Conservation (phyloP, 2,888 invertebrate genomes). For the Mesoligia furuncula region DNA sequence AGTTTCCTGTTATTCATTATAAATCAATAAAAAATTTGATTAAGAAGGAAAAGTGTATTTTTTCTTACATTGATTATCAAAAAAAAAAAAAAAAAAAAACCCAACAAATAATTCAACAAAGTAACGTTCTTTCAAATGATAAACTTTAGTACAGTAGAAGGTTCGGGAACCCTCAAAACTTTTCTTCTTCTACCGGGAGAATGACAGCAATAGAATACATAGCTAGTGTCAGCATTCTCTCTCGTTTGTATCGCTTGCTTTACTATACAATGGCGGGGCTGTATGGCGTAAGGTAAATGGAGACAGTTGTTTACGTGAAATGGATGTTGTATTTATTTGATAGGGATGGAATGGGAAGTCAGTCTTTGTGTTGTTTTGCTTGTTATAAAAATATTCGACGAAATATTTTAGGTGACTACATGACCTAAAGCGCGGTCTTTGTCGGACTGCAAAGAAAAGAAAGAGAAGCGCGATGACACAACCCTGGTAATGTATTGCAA, state of each 20-base stretch:
- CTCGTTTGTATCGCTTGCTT: constrained; percentile 15
- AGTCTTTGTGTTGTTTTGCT: neutral
- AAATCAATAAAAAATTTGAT: too few species aligned
- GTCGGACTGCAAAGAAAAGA: too few species aligned
- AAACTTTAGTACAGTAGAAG: neutral
- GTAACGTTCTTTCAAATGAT: neutral
- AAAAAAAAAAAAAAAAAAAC: too few species aligned
- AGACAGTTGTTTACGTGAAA: constrained; percentile 24
- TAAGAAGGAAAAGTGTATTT: neutral
- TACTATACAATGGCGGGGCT: constrained; percentile 23
- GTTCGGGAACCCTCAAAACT: neutral
- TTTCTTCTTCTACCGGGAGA: constrained; percentile 2
- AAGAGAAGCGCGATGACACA: too few species aligned
- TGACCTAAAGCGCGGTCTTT: too few species aligned
- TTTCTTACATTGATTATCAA: neutral
- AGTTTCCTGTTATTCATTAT: too few species aligned
- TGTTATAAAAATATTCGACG: neutral
- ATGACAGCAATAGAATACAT: constrained; percentile 16
- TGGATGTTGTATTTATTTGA: constrained; percentile 37
- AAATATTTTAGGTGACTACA: too few species aligned
- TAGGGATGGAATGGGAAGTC: constrained; percentile 2
- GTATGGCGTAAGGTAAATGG: constrained; percentile 17
- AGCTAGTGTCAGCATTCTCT: constrained; percentile 5
- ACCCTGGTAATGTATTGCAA: too few species aligned
- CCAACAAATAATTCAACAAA: neutral